Conservation (phyloP, 2,797 vertebrate species). For the Smutsia temminckii region DNA sequence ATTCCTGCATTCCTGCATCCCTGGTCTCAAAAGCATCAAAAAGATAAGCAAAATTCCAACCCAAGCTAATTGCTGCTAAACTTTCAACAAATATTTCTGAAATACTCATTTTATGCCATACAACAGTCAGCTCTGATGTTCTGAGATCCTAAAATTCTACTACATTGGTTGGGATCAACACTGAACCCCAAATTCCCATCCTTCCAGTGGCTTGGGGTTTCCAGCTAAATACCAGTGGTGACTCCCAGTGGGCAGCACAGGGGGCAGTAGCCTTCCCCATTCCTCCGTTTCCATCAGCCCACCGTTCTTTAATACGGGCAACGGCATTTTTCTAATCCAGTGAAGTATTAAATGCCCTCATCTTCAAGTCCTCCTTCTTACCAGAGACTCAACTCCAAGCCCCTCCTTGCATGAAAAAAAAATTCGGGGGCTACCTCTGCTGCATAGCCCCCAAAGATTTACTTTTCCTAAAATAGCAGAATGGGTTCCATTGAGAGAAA, state of each 20-base stretch:
- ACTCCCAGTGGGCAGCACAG: not conserved
- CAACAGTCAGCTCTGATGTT: not conserved
- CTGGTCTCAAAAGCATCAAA: not conserved
- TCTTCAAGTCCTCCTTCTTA: not conserved
- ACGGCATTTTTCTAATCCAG: not conserved
- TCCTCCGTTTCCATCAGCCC: not conserved
- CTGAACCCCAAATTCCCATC: not conserved
- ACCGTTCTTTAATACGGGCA: not conserved
- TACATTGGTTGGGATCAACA: not conserved
- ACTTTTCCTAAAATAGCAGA: not conserved
- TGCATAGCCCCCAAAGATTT: not conserved
- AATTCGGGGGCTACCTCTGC: not conserved
- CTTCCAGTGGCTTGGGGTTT: not conserved
- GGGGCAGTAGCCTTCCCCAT: not conserved
- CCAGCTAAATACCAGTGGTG: not conserved
- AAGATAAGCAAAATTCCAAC: not conserved
- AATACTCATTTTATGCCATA: not conserved
- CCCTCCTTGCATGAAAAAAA: not conserved
- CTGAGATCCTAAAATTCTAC: not conserved
- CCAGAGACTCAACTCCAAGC: not conserved
- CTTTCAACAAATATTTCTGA: not conserved
- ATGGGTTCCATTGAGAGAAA: not conserved
- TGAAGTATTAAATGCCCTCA: not conserved
- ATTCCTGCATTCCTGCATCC: not conserved
- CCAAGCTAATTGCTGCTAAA: not conserved